A percentile compares a stretch with the other conserved stretches of the same genome.
Conservation (phyloP, 2,113 vertebrate genomes). For the Plotosus lineatus region DNA sequence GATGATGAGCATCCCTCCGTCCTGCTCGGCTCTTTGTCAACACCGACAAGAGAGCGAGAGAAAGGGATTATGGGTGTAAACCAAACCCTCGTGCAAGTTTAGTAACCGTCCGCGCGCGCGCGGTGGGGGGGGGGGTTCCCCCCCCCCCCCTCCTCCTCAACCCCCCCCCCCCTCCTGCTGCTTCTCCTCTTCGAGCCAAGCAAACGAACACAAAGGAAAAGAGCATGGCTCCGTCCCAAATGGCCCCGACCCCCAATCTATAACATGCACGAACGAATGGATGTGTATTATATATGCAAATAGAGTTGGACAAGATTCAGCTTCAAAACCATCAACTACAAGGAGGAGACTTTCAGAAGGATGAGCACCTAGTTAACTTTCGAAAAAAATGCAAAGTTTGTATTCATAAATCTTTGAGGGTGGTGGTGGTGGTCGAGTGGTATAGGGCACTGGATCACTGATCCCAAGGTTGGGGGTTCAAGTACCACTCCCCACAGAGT, state of each 20-base stretch:
- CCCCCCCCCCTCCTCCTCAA: constrained; percentile 1
- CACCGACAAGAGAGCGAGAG: constrained; percentile 64
- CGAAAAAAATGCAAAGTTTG: not conserved
- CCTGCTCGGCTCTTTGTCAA: constrained; percentile 75
- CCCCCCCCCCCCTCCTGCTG: not conserved
- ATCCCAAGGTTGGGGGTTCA: too few relatives aligned
- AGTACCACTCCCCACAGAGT: too few relatives aligned
- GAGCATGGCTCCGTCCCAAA: constrained; percentile 19
- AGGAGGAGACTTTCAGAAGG: not conserved
- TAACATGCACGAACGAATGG: not conserved
- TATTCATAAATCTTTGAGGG: too few relatives aligned
- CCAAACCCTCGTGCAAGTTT: constrained; percentile 68
- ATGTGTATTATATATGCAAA: not conserved
- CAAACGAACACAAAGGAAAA: constrained; percentile 64
- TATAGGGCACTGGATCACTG: too few relatives aligned
- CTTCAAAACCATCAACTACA: not conserved
- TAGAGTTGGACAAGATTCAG: not conserved
- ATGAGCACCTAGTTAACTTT: not conserved
- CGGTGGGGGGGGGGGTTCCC: constrained; percentile 46
- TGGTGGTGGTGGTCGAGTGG: too few relatives aligned
- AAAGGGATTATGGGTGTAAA: constrained; percentile 62
- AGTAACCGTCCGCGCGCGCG: constrained; percentile 60
- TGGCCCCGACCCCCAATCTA: constrained; percentile 6
- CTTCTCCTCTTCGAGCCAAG: constrained; percentile 41
- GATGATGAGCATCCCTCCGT: constrained; percentile 49